Base-by-base conservation (phyloP, 1,140 invertebrate species). In the Drosophila quadrilineata region DNA sequence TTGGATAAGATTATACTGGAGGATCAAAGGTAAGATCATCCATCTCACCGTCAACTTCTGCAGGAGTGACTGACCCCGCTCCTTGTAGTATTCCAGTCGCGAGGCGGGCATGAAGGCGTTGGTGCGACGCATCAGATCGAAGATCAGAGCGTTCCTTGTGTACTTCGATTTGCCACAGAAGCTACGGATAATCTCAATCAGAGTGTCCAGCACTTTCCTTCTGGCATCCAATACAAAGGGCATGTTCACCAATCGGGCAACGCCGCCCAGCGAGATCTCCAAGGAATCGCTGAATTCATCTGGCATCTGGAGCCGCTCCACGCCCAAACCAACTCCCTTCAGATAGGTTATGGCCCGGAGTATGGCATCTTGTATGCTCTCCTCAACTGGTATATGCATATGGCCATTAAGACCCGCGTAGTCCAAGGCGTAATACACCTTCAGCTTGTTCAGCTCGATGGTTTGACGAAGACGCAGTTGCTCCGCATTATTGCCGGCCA, bases 381-480 rank as follows among this genome's bases (percentile, higher is more conserved):
- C 3, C 6, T 75, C 57, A 1, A 87, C 73, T 0, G 43, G 1
- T 3, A 35, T 48, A 46, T 87, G 87, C 48, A 85, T 70, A 16
- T 35, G 17, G 2, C 87, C 87, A 16, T 88, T 88, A n/a, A 87
- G 45, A 1, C 77, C 87, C 0, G 46, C 52, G 17, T 80, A 87
- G 0, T 72, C 82, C 5, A 74, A 31, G 0, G 77, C 33, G 43
- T 87, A 88, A 17, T 71, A 64, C 0, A 91, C 91, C 70, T 92
- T 92, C 0, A 96, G 52, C 8, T 93, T 90, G 0, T 88, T 90
- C 0, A 96, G 17, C 73, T 95, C 91, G 0, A 94, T 90, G 0
- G 90, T 90, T 14, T 90, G 76, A 8, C 90, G 67, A 0, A 92
- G 66, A 2, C 89, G 76, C 38, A 92, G 73, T 17, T 80, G 67